These are phyloP conservation scores for Catostylus mosaicus DNA, from an alignment of 30 jellyfish, hydroid and myxozoan genomes.

Conservation along the genomic window DNA sequence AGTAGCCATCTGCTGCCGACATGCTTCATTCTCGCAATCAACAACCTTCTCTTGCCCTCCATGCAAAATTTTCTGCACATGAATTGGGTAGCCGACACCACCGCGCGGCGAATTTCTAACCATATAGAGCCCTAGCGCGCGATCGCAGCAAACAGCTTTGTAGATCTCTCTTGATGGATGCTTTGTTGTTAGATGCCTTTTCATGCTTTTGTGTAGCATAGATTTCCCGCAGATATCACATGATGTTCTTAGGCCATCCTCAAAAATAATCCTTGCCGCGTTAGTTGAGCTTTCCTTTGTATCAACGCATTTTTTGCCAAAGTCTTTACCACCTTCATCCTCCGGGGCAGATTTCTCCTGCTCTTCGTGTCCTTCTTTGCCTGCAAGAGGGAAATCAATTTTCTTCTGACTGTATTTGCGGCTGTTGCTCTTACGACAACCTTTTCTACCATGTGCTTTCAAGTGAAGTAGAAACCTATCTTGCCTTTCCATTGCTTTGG, in stretches of 20 bases:
- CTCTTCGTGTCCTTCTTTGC: neutral
- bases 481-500: neutral
- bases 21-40: slow-evolving; percentile 38
- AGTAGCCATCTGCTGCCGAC: slow-evolving; percentile 18
- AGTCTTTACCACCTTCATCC: neutral
- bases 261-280: neutral
- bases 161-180: neutral
- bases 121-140: slow-evolving; percentile 18
- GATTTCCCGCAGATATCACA: slow-evolving; percentile 29
- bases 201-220: neutral
- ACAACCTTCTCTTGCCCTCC: neutral
- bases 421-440: neutral
- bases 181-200: neutral
- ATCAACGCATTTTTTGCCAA: neutral
- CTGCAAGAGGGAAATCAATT: neutral
- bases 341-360: neutral
- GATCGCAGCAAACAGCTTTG: slow-evolving; percentile 53
- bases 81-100: slow-evolving; percentile 50
- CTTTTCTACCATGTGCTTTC: neutral
- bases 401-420: neutral
- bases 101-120: slow-evolving; percentile 25
- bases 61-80: slow-evolving; percentile 51
- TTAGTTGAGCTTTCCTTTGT: neutral
- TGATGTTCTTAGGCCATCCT: neutral
- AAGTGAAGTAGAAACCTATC: neutral